Evolutionary conservation across 1,140 invertebrate genomes (phyloP).

Genomic region (Proctacanthus coquilletti): DNA sequence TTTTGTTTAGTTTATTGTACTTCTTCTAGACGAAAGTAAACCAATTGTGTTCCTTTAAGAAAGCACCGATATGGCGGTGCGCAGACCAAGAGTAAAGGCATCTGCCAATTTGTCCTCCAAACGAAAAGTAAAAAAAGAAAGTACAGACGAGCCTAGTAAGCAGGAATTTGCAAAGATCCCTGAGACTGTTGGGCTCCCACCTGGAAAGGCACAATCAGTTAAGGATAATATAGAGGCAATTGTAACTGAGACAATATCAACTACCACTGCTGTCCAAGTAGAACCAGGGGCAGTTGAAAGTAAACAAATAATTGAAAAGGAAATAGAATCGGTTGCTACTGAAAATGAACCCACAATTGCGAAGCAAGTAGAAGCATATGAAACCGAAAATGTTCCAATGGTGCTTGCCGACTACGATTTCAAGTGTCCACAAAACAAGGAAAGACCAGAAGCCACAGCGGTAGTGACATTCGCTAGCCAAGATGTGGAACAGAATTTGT

Average conservation of each 20-base stretch:
- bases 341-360: too few species aligned
- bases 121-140: conserved; percentile 11
- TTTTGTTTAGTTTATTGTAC: too few species aligned
- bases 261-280: too few species aligned
- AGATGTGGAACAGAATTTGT: too few species aligned
- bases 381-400: too few species aligned
- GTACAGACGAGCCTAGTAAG: conserved; percentile 7
- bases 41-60: too few species aligned
- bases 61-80: conserved; percentile 32
- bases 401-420: too few species aligned
- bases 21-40: too few species aligned
- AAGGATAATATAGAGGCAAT: not conserved
- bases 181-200: conserved; percentile 5
- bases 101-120: conserved; percentile 28
- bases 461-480: conserved; percentile 13
- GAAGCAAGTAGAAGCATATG: too few species aligned
- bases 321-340: too few species aligned
- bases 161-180: conserved; percentile 7
- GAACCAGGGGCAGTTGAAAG: too few species aligned
- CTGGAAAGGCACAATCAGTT: conserved; percentile 3
- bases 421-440: conserved; percentile 8
- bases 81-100: conserved; percentile 35
- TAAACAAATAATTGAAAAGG: too few species aligned
- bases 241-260: not conserved
- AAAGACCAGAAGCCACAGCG: conserved; percentile 2